These are phyloP conservation scores for Lepus oiostolus DNA, from an alignment of 2,797 vertebrate species.

Conservation along the genomic window DNA sequence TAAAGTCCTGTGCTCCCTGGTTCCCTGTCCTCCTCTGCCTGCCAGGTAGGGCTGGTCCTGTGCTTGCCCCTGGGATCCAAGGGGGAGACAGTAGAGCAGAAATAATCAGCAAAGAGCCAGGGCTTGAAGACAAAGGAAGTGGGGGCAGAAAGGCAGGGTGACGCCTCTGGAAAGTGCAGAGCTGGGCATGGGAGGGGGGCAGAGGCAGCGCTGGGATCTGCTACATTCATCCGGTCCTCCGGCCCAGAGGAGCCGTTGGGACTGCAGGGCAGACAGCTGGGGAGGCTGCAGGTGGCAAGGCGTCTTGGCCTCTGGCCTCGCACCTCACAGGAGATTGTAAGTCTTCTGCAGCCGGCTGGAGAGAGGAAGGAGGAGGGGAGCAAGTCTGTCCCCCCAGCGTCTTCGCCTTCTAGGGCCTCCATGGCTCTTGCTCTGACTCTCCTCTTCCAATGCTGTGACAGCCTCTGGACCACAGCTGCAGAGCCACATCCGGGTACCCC, in stretches of 20 bases:
- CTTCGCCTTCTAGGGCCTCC: background rate
- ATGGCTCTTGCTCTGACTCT: background rate
- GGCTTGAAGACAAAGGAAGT: background rate
- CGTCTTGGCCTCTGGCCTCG: background rate
- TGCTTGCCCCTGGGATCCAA: background rate
- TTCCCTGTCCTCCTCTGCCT: background rate
- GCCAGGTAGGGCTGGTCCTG: background rate
- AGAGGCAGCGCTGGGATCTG: background rate
- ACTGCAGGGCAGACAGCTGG: background rate
- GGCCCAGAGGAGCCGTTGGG: background rate
- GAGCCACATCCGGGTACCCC: background rate
- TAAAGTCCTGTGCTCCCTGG: background rate
- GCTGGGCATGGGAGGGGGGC: background rate
- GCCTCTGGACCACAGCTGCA: background rate
- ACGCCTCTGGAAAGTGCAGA: background rate
- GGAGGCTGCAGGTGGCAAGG: background rate
- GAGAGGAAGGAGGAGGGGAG: background rate
- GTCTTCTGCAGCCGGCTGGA: conserved; percentile 73
- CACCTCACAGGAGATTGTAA: conserved; percentile 47
- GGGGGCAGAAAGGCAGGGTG: rapidly evolving
- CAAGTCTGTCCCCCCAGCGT: background rate
- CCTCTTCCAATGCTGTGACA: background rate
- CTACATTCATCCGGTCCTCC: conserved; percentile 73
- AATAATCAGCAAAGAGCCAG: background rate
- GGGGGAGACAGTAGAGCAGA: background rate